Evolutionary conservation across 2,113 vertebrate genomes (phyloP).

Genomic region (Dasyornis broadbenti): DNA sequence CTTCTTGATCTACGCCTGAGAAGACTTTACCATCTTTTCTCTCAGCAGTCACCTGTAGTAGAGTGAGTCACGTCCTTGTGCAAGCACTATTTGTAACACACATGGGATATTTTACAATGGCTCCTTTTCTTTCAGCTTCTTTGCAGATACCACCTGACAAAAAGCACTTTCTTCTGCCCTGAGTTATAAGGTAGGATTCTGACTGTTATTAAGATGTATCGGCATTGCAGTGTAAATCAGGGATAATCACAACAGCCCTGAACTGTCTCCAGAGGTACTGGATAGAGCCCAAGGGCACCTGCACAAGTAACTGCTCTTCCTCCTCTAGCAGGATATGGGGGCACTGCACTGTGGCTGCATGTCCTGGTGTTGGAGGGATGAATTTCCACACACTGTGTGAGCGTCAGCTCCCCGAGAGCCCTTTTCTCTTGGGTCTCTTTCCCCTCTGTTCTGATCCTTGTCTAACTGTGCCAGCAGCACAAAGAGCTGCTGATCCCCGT

Average conservation of each 20-base stretch:
- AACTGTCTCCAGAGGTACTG: not conserved
- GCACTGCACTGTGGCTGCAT: not conserved
- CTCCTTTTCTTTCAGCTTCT: not conserved
- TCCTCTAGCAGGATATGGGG: not conserved
- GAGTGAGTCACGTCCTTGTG: not conserved
- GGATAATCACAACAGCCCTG: not conserved
- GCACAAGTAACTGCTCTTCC: not conserved
- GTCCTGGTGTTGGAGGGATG: not conserved
- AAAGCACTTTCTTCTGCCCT: not conserved
- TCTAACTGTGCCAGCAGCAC: not conserved
- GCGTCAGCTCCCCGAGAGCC: not conserved
- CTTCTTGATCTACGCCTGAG: not conserved
- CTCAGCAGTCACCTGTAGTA: not conserved
- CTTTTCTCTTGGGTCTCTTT: not conserved
- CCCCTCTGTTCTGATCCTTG: not conserved
- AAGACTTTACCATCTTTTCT: not conserved
- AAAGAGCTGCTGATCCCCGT: not conserved
- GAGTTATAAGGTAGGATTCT: not conserved
- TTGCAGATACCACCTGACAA: not conserved
- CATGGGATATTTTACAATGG: not conserved
- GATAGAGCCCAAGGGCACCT: not conserved
- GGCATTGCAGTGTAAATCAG: not conserved
- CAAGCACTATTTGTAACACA: not conserved
- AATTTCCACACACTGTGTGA: not conserved
- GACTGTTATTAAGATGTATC: not conserved